phyloP scores from a whole-genome alignment of 2,797 vertebrate species.

The Anguilla obscura region DNA sequence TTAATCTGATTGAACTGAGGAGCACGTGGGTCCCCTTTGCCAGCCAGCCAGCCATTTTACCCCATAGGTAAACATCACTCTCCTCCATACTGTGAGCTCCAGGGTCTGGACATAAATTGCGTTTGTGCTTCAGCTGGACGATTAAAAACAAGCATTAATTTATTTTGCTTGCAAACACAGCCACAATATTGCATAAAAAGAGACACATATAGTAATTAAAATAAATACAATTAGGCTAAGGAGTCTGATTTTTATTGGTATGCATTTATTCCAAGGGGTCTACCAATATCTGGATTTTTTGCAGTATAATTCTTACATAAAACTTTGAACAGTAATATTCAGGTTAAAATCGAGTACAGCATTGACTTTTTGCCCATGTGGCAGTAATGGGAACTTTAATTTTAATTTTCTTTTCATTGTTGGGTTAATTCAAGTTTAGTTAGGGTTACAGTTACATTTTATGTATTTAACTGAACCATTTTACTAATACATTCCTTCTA shows the following conservation, averaged over 20 bases:
- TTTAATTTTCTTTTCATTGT: no score
- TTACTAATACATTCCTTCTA: neutral
- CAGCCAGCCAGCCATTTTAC: conserved; percentile 26
- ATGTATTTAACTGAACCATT: no score
- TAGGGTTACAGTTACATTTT: no score
- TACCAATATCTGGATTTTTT: neutral
- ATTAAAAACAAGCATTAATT: neutral
- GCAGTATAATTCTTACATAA: neutral
- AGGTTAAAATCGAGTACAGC: neutral
- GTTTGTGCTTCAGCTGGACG: neutral
- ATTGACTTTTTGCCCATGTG: no score
- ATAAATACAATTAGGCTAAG: no score
- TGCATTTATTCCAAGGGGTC: no score
- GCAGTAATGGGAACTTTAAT: no score
- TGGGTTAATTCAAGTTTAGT: no score
- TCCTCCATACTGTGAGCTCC: neutral
- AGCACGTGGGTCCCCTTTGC: conserved; percentile 48
- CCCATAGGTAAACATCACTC: neutral
- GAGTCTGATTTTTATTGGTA: no score
- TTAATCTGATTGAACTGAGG: conserved; percentile 78
- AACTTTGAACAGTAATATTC: neutral
- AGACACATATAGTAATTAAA: no score
- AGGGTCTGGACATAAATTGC: neutral
- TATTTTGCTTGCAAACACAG: neutral
- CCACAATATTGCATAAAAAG: no score